Evolutionary conservation across 2,888 invertebrate genomes (phyloP), one percentile per base, ranked within the genome.

Genomic region (Cantharis rustica): DNA sequence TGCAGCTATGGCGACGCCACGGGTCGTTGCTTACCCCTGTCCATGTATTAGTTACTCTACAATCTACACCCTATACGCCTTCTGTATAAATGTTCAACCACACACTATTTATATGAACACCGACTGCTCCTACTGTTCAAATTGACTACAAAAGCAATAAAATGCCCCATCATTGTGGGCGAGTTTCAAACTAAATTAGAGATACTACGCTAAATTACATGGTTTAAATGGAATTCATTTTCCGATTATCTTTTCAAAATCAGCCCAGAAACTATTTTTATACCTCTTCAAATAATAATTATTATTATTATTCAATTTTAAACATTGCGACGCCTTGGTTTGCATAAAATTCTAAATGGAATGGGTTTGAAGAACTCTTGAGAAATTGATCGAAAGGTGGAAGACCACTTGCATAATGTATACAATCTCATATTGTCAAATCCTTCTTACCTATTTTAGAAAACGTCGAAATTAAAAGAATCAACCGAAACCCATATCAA

Each of bases 1-100:
- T 79, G 78, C 78, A 80, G 80, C 78, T 77, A 80, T 80, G 80
- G 81, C 81, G 80, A 76, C 80, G 80, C 78, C 76, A 81, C 79
- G 81, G 81, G 79, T 80, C 80, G 80, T 74, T 80, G 81, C 78
- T 75, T 78, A 77, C 79, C 76, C 79, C 75, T 72, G 78, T 64
- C 78, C 77, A 79, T 78, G 80, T 75, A 81, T 78, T 80, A 80
- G 20, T 66, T 66, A 66, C 64, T 66, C 64, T 66, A 15, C 23
- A 66, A 20, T 66, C 64, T 66, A 66, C 64, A 66, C 75, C 71
- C 75, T 26, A 73, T 72, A 76, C 78, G 75, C 77, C 75, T 72
- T 75, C 23, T 61, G 72, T 68, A 63, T 75, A 70, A 64, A 75
- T 69, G 71, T 73, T 75, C 71, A 73, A 62, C 75, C 75, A 69